A percentile compares a stretch with the other conserved stretches of the same genome.
Conservation (phyloP, 1,140 invertebrate genomes). For the Caenorhabditis tropicalis region DNA sequence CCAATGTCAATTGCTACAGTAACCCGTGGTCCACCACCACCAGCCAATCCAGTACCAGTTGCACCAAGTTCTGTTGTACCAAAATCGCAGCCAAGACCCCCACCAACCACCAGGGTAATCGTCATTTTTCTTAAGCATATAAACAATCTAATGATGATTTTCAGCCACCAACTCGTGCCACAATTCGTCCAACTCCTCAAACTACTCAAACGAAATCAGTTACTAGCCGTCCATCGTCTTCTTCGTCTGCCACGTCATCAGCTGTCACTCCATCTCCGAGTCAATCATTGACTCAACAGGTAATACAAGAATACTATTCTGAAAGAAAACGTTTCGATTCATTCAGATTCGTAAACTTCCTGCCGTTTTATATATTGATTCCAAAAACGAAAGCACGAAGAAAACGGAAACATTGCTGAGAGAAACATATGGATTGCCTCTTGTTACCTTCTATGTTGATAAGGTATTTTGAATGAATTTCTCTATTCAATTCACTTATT, state of each 20-base stretch:
- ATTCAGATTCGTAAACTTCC: conserved; percentile 71
- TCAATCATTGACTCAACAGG: conserved; percentile 36
- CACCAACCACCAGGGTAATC: conserved; percentile 21
- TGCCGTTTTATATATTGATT: conserved; percentile 70
- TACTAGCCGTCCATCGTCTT: neutral
- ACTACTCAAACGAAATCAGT: neutral
- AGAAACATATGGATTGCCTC: conserved; percentile 69
- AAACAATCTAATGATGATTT: no score
- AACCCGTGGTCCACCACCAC: conserved; percentile 40
- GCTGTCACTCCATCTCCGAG: conserved; percentile 44
- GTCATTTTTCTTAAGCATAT: no score
- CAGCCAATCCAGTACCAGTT: neutral
- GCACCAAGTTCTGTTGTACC: conserved; percentile 34
- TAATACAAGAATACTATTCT: neutral
- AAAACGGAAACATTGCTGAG: conserved; percentile 63
- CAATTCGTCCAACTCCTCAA: conserved; percentile 31
- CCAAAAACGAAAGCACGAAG: conserved; percentile 57
- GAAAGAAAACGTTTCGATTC: neutral
- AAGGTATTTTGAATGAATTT: conserved; percentile 50
- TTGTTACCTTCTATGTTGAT: conserved; percentile 71
- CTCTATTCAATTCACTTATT: neutral
- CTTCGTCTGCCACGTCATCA: conserved; percentile 24
- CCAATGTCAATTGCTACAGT: neutral
- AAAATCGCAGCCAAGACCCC: conserved; percentile 39
- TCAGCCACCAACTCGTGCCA: conserved; percentile 32